Evolutionary conservation across 2,113 vertebrate species (phyloP).

Genomic region (Felis chaus): DNA sequence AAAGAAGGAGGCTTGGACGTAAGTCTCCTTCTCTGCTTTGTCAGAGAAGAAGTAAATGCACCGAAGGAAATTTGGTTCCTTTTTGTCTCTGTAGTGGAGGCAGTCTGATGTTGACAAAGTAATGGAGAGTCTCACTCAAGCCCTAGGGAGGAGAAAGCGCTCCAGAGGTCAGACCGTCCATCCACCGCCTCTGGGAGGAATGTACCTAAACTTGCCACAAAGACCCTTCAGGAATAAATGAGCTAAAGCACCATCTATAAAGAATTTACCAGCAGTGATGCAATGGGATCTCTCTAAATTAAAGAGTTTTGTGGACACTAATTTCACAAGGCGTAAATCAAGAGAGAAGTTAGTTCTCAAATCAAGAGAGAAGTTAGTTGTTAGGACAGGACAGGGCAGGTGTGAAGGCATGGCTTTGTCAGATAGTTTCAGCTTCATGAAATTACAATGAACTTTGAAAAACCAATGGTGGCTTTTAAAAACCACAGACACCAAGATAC

Average conservation of each 20-base stretch:
- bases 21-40: background rate
- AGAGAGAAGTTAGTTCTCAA: background rate
- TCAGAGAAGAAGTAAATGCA: conserved; percentile 47
- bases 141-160: conserved; percentile 15
- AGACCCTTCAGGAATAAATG: conserved; percentile 27
- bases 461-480: background rate
- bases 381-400: background rate
- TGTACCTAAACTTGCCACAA: conserved; percentile 18
- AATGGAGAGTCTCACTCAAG: conserved; percentile 21
- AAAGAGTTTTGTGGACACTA: background rate
- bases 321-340: conserved; percentile 3
- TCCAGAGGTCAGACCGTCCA: background rate
- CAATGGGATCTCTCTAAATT: background rate
- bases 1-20: background rate
- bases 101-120: conserved; percentile 51
- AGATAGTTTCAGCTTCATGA: background rate
- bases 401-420: background rate
- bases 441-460: conserved; percentile 31
- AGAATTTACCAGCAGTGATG: background rate
- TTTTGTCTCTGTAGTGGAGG: background rate
- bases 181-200: background rate
- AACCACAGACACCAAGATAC: background rate
- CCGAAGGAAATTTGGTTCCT: background rate
- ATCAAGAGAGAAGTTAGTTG: background rate
- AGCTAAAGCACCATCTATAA: background rate